Conservation (phyloP, 2,888 invertebrate species). For the Rhabditophanes sp. region DNA sequence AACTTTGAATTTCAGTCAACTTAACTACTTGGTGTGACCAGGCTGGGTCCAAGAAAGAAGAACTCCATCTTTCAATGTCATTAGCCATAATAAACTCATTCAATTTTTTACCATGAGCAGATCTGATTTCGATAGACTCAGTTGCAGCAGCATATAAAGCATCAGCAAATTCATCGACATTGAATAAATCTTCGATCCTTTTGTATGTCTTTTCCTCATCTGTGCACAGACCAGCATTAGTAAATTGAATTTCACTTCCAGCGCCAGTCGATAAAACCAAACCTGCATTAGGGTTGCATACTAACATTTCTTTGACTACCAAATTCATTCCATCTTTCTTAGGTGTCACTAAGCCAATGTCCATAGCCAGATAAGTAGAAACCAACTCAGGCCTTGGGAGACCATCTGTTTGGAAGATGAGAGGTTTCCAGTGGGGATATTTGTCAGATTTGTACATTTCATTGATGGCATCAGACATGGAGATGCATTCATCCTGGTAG, state of each 20-base stretch:
- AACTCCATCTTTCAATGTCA: conserved; percentile 33
- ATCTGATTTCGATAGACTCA: conserved; percentile 24
- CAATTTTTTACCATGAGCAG: conserved; percentile 24
- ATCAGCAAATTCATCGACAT: conserved; percentile 31
- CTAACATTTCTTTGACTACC: conserved; percentile 41
- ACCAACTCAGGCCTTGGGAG: conserved; percentile 34
- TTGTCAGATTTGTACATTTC: conserved; percentile 15
- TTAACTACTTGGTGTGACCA: conserved; percentile 43
- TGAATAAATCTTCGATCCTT: conserved; percentile 30
- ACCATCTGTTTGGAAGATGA: conserved; percentile 42
- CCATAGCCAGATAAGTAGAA: conserved; percentile 44
- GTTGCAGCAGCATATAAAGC: conserved; percentile 30
- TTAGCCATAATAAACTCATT: conserved; percentile 42
- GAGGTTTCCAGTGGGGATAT: conserved; percentile 33
- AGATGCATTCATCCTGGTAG: conserved; percentile 43
- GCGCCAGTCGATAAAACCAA: conserved; percentile 40
- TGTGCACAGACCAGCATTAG: conserved; percentile 36
- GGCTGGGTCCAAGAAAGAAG: conserved; percentile 38
- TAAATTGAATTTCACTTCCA: conserved; percentile 40
- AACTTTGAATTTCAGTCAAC: conserved; percentile 20
- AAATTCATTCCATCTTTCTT: conserved; percentile 43
- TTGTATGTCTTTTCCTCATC: conserved; percentile 38
- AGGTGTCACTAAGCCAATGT: conserved; percentile 44
- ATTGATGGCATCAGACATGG: conserved; percentile 34
- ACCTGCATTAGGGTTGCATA: conserved; percentile 39